Evolutionary conservation across 2,888 invertebrate genomes (phyloP), one percentile per base, ranked within the genome.

Genomic region (Scaptomyza tumidula): DNA sequence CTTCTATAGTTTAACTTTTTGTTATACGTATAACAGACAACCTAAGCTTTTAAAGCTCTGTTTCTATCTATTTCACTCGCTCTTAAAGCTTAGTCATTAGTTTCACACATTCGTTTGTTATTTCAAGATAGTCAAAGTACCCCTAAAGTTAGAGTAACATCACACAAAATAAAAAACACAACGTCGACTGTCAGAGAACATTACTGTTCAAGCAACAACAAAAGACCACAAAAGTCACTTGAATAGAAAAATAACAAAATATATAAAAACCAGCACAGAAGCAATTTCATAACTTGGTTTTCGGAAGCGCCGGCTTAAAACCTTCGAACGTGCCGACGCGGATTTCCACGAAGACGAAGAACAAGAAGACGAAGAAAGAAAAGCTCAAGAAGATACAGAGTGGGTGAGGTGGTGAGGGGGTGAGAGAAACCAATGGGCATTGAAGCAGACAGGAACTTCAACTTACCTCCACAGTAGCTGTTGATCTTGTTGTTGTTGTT

Each of bases 401-500:
- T 2, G 37, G 7, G 33, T 3, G 33, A 14, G n/a, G n/a, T n/a
- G n/a, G 41, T 10, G 41, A 41, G 43, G 2, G 6, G 60, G 53
- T 45, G 9, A 11, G n/a, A 50, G 24, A 62, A 46, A 59, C 66
- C 41, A 69, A 60, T 52, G 35, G 29, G n/a, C 11, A 14, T 0
- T 9, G 14, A 31, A 35, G 48, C 1, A 16, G 45, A 37, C 33
- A 33, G 49, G 49, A 49, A 24, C 53, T 24, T 33, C 24, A 49
- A 68, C 82, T 83, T 85, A 82, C 86, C 82, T 83, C 82, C 82
- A 85, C 44, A 71, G 64, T 6, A 85, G 55, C 84, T 58, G 72
- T 14, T 56, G 59, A 84, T 55, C 69, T 14, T 52, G 63, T 1
- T 52, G 63, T 0, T 19, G 39, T 14, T 44, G 45, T 6, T 46